phyloP scores from a whole-genome alignment of 2,888 invertebrate species.

The Criorhina ranunculi region DNA sequence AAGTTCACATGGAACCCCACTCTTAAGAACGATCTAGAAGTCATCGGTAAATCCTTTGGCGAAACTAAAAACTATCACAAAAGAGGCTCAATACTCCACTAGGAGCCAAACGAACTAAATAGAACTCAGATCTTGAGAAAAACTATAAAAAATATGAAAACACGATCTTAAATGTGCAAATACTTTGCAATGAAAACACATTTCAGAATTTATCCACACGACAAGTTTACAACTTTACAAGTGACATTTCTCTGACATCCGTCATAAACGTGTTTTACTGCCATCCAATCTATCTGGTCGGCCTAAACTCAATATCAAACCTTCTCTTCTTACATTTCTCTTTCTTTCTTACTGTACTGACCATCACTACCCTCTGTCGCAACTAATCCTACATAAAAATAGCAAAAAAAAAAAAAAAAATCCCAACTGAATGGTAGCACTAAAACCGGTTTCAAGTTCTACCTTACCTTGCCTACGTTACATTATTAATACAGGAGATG shows the following conservation, averaged over 20 bases:
- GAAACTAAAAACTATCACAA: no score
- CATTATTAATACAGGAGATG: constrained; percentile 60
- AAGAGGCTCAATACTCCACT: no score
- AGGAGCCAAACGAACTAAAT: no score
- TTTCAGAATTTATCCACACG: no score
- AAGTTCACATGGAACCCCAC: no score
- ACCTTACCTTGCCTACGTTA: constrained; percentile 49
- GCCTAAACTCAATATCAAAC: constrained; percentile 23
- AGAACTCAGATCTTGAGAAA: no score
- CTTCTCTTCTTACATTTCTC: constrained; percentile 21
- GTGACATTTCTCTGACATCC: constrained; percentile 64
- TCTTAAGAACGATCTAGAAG: no score
- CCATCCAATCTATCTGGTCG: constrained; percentile 11
- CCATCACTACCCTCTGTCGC: constrained; percentile 21
- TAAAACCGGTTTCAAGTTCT: constrained; percentile 67
- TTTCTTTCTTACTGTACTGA: constrained; percentile 22
- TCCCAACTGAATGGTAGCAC: constrained; percentile 57
- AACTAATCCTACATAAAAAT: constrained; percentile 35
- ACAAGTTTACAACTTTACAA: constrained; percentile 19
- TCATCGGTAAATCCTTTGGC: no score
- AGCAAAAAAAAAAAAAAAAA: constrained; percentile 13
- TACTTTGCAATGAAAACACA: no score
- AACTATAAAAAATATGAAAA: no score
- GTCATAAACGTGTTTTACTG: constrained; percentile 61
- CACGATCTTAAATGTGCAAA: no score